Evolutionary conservation across 2,797 vertebrate species (phyloP).

Genomic region (Aldrovandia affinis): DNA sequence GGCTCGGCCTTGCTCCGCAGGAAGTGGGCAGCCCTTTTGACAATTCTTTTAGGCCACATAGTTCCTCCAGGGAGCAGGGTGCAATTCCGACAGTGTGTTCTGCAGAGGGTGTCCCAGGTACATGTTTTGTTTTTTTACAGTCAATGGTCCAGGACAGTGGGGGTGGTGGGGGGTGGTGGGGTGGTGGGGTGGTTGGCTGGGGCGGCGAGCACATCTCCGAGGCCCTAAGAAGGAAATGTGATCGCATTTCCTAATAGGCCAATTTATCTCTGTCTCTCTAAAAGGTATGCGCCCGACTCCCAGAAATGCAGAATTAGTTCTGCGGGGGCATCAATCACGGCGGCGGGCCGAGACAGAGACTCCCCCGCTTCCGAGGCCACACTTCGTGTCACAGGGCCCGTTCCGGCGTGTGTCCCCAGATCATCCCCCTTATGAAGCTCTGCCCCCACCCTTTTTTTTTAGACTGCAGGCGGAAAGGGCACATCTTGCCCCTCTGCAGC

Average conservation of each 20-base stretch:
- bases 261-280: slow-evolving; percentile 34
- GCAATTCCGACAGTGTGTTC: not conserved
- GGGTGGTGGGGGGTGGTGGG: not conserved
- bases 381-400: not conserved
- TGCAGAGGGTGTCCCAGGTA: not conserved
- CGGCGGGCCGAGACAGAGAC: not conserved
- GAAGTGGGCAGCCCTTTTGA: slow-evolving; percentile 20
- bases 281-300: slow-evolving; percentile 20
- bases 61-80: not conserved
- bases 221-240: slow-evolving; percentile 18
- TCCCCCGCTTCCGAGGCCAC: not conserved
- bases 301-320: slow-evolving; percentile 26
- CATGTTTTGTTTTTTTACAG: not conserved
- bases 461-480: not conserved
- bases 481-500: slow-evolving; percentile 7
- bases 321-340: slow-evolving; percentile 30
- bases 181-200: not conserved
- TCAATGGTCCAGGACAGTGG: not conserved
- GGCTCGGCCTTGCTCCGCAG: slow-evolving; percentile 10
- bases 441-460: not conserved
- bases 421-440: slow-evolving; percentile 18
- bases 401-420: slow-evolving; percentile 10
- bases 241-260: slow-evolving; percentile 29
- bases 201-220: not conserved
- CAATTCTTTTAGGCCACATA: slow-evolving; percentile 10